Evolutionary conservation across 2,113 vertebrate species (phyloP), one percentile per base, ranked within the genome.

Genomic region (Elephantulus edwardii): DNA sequence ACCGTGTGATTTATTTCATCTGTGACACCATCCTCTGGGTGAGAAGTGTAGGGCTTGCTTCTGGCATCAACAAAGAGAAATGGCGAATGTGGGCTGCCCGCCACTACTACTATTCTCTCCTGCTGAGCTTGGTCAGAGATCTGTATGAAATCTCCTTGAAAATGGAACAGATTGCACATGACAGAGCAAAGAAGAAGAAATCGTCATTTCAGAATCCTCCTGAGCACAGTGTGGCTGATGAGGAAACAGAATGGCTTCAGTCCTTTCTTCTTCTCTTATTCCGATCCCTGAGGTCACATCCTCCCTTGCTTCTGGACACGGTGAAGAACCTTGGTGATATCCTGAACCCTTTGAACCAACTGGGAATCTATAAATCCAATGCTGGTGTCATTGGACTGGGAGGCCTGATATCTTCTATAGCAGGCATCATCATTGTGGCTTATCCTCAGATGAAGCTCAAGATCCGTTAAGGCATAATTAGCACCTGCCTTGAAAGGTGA

Each of bases 261-360:
- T 90, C 97, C 28, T 97, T 98, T 17, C 64, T 99, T 5, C 93
- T 96, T 8, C 96, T 98, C 60, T 91, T 99, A 1, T 94, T 97
- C 79, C 97, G 96, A 26, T 96, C 97, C 10, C 89, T 99, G 40
- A 98, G 92, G 81, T 97, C 89, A 16, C 96, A 98, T 12, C 99
- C 99, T 0, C 97, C 98, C 20, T 93, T 99, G 86, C 94, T 98
- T 66, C 96, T 99, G 46, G 99, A 99, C 93, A 96, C 97, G 0
- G 83, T 99, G 91, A 99, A 99, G 96, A 99, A 99, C 66, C 58
- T 98, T 22, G 99, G 98, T 58, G 99, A 99, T 94, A 97, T 99
- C 90, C 97, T 98, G 68, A 98, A 98, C 92, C 99, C 99, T 1
- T 77, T 99, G 94, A 97, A 99, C 95, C 97, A 93, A 0, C 84